Percentiles rank a stretch among this genome's conserved stretches.
Conservation (phyloP, 2,113 vertebrate species). For the Ptyas mucosa region DNA sequence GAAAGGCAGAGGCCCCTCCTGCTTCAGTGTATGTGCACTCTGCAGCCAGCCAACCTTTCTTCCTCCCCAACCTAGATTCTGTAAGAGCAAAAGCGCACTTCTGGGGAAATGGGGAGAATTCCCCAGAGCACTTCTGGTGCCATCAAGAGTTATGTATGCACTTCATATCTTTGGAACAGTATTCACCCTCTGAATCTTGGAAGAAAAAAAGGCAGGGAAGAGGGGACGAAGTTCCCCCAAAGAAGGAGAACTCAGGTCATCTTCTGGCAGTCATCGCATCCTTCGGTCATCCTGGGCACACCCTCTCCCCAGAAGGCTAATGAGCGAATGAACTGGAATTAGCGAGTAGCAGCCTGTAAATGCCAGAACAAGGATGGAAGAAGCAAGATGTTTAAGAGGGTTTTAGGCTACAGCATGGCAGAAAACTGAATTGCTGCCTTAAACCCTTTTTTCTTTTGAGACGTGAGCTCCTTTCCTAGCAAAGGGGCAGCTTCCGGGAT, state of each 20-base stretch:
- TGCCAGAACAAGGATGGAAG: neutral
- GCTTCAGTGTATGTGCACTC: conserved; percentile 56
- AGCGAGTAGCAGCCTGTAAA: conserved; percentile 1
- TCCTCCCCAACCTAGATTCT: conserved; percentile 58
- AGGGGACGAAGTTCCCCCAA: conserved; percentile 18
- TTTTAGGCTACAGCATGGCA: conserved; percentile 1
- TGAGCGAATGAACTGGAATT: neutral
- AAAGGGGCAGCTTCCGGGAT: conserved; percentile 3
- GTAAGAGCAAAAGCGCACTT: conserved; percentile 54
- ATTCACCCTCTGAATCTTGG: neutral
- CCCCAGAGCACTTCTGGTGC: conserved; percentile 49
- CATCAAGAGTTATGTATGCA: conserved; percentile 53
- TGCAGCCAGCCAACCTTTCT: conserved; percentile 58
- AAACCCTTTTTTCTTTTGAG: neutral
- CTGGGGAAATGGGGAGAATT: conserved; percentile 38
- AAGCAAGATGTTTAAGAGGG: neutral
- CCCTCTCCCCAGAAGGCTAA: neutral
- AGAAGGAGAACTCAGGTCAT: conserved; percentile 21
- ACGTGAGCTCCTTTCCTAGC: neutral
- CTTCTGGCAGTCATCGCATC: neutral
- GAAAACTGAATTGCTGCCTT: neutral
- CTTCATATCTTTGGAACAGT: conserved; percentile 42
- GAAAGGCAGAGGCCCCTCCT: conserved; percentile 32
- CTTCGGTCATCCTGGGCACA: too few species aligned
- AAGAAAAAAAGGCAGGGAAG: neutral